A percentile compares a stretch with the other conserved stretches of the same genome.
phyloP scores from a whole-genome alignment of 2,113 vertebrate genomes.

The Trichechus manatus region DNA sequence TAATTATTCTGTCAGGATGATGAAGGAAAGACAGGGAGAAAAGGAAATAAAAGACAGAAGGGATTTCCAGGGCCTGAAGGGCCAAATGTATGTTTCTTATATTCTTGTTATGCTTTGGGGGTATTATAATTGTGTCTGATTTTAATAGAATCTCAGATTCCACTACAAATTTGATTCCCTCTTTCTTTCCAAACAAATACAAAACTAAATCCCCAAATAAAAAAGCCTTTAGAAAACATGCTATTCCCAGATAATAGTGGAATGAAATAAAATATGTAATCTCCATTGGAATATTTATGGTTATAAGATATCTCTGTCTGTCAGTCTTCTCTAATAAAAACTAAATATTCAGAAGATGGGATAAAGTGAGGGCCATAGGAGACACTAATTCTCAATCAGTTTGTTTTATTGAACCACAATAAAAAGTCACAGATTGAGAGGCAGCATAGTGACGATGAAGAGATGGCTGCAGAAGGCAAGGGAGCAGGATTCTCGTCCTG shows the following conservation, averaged over 20 bases:
- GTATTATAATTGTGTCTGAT: neutral
- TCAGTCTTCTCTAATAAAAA: neutral
- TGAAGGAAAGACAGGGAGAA: conserved; percentile 85
- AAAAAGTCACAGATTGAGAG: neutral
- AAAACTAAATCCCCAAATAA: neutral
- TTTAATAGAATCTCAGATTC: conserved; percentile 50
- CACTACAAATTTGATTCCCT: conserved; percentile 8
- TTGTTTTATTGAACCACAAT: neutral
- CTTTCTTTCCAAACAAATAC: conserved; percentile 62
- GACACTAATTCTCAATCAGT: neutral
- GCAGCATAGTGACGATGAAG: accelerated
- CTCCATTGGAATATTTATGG: neutral
- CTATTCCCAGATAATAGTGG: neutral
- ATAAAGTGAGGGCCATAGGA: neutral
- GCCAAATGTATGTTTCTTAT: conserved; percentile 84
- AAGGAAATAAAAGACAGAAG: conserved; percentile 80
- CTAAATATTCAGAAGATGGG: neutral
- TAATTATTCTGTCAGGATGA: conserved; percentile 84
- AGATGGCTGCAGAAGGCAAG: neutral
- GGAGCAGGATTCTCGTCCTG: neutral
- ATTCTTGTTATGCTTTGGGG: neutral
- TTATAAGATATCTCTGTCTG: neutral
- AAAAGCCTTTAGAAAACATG: conserved; percentile 28
- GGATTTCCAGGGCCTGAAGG: conserved; percentile 82
- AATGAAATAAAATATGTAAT: neutral